Evolutionary conservation across 2,888 invertebrate genomes (phyloP).

Genomic region (Noctua pronuba): DNA sequence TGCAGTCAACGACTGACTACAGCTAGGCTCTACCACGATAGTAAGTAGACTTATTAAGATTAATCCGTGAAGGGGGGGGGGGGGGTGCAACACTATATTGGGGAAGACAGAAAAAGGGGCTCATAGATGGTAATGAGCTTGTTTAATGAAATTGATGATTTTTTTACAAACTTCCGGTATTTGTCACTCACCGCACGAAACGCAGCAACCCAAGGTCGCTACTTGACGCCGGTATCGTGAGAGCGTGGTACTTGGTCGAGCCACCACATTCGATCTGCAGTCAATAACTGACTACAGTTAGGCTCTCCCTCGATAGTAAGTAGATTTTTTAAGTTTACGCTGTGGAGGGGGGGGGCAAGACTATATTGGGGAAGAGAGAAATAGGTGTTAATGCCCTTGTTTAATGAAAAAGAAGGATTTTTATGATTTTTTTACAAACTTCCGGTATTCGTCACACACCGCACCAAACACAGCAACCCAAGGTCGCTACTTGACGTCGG

Average conservation of each 20-base stretch:
- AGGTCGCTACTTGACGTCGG: not conserved
- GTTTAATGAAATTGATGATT: too few species aligned
- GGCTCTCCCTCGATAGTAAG: not conserved
- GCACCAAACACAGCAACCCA: slow-evolving; percentile 18
- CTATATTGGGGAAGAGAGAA: too few species aligned
- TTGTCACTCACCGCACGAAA: slow-evolving; percentile 39
- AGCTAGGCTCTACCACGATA: not conserved
- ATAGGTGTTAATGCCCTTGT: too few species aligned
- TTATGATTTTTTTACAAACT: too few species aligned
- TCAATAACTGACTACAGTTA: not conserved
- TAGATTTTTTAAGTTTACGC: not conserved
- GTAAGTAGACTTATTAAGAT: not conserved
- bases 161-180: not conserved
- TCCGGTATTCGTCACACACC: slow-evolving; percentile 36
- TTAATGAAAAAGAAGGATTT: too few species aligned
- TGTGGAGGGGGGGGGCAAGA: too few species aligned
- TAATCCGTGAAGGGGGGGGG: too few species aligned
- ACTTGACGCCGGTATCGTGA: slow-evolving; percentile 19
- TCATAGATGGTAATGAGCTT: too few species aligned
- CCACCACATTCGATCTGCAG: slow-evolving; percentile 13
- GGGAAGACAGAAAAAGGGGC: too few species aligned
- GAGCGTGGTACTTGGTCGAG: slow-evolving; percentile 48
- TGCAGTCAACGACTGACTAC: not conserved
- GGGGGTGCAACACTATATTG: too few species aligned
- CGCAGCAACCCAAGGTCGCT: slow-evolving; percentile 8